A percentile compares a stretch with the other conserved stretches of the same genome.
Conservation (phyloP, 2,113 vertebrate species). For the Pogona vitticeps region DNA sequence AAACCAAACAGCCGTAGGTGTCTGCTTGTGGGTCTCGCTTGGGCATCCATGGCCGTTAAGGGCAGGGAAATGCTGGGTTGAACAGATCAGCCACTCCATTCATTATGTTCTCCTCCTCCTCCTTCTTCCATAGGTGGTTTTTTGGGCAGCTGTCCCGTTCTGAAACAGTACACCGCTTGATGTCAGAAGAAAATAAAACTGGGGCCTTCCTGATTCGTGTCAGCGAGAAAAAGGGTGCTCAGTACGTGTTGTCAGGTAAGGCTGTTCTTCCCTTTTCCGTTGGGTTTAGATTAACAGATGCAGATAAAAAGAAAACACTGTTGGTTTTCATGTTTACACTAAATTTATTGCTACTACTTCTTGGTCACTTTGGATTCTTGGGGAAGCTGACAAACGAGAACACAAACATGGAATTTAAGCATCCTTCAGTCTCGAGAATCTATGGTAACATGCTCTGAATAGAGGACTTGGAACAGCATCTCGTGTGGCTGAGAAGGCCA, state of each 20-base stretch:
- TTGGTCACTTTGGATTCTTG: neutral
- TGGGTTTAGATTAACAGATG: neutral
- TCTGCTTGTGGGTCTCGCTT: neutral
- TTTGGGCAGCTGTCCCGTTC: conserved; percentile 80
- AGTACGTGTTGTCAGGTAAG: conserved; percentile 81
- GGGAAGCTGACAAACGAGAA: neutral
- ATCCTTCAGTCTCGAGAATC: too few species aligned
- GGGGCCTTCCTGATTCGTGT: conserved; percentile 81
- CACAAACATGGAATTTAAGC: too few species aligned
- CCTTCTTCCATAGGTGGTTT: conserved; percentile 76
- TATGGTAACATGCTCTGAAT: too few species aligned
- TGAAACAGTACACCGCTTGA: conserved; percentile 71
- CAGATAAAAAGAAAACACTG: neutral
- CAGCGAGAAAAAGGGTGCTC: conserved; percentile 74
- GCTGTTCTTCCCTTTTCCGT: neutral
- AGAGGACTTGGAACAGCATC: too few species aligned
- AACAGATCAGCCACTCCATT: neutral
- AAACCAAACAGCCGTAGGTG: too few species aligned
- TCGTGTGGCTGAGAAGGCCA: too few species aligned
- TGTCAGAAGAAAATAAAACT: conserved; percentile 52
- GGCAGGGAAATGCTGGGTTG: neutral
- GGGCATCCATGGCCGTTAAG: neutral
- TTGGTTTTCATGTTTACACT: too few species aligned
- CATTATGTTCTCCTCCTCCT: conserved; percentile 10
- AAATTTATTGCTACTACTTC: neutral